A percentile compares a stretch with the other conserved stretches of the same genome.
phyloP scores from a whole-genome alignment of 2,113 vertebrate species.

The Potamarius usumacintae region DNA sequence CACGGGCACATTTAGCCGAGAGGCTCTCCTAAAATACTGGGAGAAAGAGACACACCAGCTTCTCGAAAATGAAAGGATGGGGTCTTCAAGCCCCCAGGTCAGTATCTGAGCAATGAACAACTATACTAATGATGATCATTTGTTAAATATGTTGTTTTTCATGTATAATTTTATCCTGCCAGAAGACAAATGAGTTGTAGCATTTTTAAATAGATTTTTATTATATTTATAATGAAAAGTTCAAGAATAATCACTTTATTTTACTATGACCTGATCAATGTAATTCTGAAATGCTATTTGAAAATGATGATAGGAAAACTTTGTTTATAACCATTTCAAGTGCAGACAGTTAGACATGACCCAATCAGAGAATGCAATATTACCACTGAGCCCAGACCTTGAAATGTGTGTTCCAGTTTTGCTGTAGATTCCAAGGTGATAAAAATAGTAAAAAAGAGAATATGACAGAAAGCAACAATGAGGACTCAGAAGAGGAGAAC shows the following conservation, averaged over 20 bases:
- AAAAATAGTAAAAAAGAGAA: constrained; percentile 78
- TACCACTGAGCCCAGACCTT: neutral
- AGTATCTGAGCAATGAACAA: constrained; percentile 42
- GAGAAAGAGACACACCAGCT: constrained; percentile 91
- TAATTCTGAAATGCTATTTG: neutral
- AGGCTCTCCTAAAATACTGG: constrained; percentile 94
- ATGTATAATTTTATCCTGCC: neutral
- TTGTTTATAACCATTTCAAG: neutral
- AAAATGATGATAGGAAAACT: neutral
- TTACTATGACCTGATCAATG: neutral
- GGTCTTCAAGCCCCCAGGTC: constrained; percentile 65
- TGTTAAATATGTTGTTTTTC: neutral
- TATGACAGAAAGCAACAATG: constrained; percentile 80
- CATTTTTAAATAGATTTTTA: neutral
- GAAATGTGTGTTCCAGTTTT: neutral
- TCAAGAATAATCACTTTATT: neutral
- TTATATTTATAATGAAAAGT: neutral
- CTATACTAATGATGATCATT: neutral
- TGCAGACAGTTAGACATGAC: neutral
- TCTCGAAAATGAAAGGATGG: constrained; percentile 84
- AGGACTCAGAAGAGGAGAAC: constrained; percentile 77
- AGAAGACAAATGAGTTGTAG: neutral
- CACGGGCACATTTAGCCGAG: constrained; percentile 90
- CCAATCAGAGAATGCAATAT: neutral
- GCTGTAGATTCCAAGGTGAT: constrained; percentile 66